These are phyloP conservation scores for Lepilemur ruficaudatus DNA, from an alignment of 2,797 vertebrate species.

Conservation along the genomic window DNA sequence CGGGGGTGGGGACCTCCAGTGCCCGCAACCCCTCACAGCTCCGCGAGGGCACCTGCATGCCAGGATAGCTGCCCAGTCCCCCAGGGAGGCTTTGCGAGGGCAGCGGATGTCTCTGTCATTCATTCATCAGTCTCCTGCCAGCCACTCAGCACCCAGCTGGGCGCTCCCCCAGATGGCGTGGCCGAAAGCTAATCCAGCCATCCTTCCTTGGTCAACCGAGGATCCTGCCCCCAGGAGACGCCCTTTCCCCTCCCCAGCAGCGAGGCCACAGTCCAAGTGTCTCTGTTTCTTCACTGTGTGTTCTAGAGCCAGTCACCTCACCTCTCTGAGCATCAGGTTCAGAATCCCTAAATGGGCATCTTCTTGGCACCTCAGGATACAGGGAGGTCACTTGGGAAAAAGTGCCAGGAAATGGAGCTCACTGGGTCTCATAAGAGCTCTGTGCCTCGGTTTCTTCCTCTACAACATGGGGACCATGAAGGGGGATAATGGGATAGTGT, in stretches of 20 bases:
- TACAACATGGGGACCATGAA: background rate
- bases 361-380: background rate
- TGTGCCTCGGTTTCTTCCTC: background rate
- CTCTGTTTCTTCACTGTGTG: background rate
- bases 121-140: background rate
- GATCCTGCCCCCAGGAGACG: background rate
- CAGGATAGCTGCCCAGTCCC: rapidly evolving
- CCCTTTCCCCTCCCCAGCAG: background rate
- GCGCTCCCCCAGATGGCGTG: no score
- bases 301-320: background rate
- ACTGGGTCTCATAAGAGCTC: background rate
- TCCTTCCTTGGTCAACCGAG: background rate
- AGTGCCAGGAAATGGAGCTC: background rate
- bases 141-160: background rate
- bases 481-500: background rate
- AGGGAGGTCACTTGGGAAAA: background rate
- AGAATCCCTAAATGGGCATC: background rate
- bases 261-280: background rate
- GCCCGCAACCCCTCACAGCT: rapidly evolving
- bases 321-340: background rate
- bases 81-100: rapidly evolving
- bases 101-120: background rate
- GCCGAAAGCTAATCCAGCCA: background rate
- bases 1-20: rapidly evolving
- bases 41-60: rapidly evolving